Evolutionary conservation across 2,888 invertebrate species (phyloP), one percentile per base, ranked within the genome.

Genomic region (Aspidiotus rigidus): DNA sequence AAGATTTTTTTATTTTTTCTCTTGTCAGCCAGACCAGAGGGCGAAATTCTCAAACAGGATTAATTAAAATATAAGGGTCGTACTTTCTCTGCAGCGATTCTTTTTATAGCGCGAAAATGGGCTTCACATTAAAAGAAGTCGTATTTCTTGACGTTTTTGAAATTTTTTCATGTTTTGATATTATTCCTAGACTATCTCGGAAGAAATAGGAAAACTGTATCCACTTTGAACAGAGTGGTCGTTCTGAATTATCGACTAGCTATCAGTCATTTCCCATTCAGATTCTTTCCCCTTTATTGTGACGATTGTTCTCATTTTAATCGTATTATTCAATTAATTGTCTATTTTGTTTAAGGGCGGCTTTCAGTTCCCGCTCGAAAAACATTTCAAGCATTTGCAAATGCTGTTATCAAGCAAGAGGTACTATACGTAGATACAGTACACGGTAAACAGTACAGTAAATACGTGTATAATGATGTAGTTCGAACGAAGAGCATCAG

Each of bases 271-370:
- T 28, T 28, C 28, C 28, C 28, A 28, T 28, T 28, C 28, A 5
- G 28, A 28, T 28, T 49, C n/a, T 49, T 49, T 49, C n/a, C n/a
- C 49, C 49, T 49, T 49, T 49, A 49, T 49, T 28, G 28, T 28
- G 59, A 66, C 57, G 59, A 39, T 66, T 66, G 17, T 57, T 57
- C 57, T 42, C 49, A 42, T 57, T 44, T 44, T 66, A 66, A 66
- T 66, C 66, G 42, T 66, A 66, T 66, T 66, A 66, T 56, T 28
- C 66, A 42, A 66, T 66, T 66, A 66, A 66, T 41, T 66, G 66
- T 66, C 66, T 66, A 49, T 64, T 57, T 59, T 49, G 57, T 28
- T 17, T 41, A 66, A 49, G 49, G 44, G 2, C 49, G 59, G 8
- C 59, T 7, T 8, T 7, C 59, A 57, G 11, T n/a, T 49, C 49